Conservation (phyloP, 2,888 invertebrate species). For the Xanthorhoe designata region DNA sequence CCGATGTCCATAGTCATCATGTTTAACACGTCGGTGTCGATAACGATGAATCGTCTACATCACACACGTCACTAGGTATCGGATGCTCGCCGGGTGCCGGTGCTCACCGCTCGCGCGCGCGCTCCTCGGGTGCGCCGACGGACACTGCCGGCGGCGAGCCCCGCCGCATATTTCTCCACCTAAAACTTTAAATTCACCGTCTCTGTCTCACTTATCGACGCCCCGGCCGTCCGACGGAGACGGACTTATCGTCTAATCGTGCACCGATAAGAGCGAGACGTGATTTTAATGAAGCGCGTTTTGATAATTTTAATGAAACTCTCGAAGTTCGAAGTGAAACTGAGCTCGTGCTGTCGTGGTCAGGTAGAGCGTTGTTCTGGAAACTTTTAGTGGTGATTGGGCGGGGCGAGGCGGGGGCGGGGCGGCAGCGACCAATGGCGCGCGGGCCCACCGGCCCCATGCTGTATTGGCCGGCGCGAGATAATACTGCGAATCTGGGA, state of each 20-base stretch:
- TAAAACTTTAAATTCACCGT: constrained; percentile 63
- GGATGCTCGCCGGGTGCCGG: constrained; percentile 39
- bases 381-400: constrained; percentile 71
- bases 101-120: constrained; percentile 70
- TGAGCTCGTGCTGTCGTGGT: constrained; percentile 64
- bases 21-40: constrained; percentile 74
- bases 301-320: constrained; percentile 54
- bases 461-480: constrained; percentile 74
- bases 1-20: constrained; percentile 94
- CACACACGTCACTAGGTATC: constrained; percentile 76
- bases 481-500: constrained; percentile 83
- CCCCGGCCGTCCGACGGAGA: constrained; percentile 56
- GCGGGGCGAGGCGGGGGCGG: constrained; percentile 82
- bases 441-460: constrained; percentile 48
- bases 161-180: constrained; percentile 68
- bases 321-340: constrained; percentile 60
- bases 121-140: constrained; percentile 74
- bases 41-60: constrained; percentile 62
- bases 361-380: constrained; percentile 64
- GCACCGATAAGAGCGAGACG: constrained; percentile 65
- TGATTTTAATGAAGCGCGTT: constrained; percentile 62
- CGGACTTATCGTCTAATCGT: constrained; percentile 62
- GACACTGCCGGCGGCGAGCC: constrained; percentile 69
- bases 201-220: constrained; percentile 59
- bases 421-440: constrained; percentile 66